Conservation (phyloP, 64 coral and sea anemone genomes). For the Pocillopora verrucosa region DNA sequence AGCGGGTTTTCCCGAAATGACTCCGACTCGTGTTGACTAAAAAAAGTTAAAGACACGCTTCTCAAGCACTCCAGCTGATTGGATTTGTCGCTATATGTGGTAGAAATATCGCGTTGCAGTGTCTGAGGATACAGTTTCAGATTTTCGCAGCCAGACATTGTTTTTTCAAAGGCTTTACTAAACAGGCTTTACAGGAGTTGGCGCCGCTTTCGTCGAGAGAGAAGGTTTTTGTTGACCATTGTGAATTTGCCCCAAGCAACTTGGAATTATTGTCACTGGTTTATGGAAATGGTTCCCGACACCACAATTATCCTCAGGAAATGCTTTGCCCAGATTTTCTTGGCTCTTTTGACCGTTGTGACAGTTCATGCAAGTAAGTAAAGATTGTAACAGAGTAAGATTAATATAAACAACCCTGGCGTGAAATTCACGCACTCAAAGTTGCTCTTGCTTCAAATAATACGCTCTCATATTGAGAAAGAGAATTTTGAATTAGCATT, state of each 20-base stretch:
- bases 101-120: not conserved
- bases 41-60: not conserved
- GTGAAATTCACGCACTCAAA: not conserved
- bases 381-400: not conserved
- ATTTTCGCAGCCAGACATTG: not conserved
- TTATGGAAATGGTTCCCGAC: not conserved
- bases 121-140: not conserved
- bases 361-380: slow-evolving; percentile 10
- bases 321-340: slow-evolving; percentile 1
- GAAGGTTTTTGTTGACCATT: no score
- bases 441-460: not conserved
- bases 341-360: not conserved
- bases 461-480: not conserved
- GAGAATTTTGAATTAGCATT: not conserved
- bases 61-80: not conserved
- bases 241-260: not conserved
- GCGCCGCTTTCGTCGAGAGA: no score
- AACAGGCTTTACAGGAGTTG: no score
- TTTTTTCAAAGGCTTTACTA: not conserved
- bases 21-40: not conserved
- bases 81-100: not conserved
- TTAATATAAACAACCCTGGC: not conserved
- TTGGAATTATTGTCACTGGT: no score
- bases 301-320: not conserved
- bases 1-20: not conserved